Conservation (phyloP, 2,113 vertebrate species). For the Myotis davidii region DNA sequence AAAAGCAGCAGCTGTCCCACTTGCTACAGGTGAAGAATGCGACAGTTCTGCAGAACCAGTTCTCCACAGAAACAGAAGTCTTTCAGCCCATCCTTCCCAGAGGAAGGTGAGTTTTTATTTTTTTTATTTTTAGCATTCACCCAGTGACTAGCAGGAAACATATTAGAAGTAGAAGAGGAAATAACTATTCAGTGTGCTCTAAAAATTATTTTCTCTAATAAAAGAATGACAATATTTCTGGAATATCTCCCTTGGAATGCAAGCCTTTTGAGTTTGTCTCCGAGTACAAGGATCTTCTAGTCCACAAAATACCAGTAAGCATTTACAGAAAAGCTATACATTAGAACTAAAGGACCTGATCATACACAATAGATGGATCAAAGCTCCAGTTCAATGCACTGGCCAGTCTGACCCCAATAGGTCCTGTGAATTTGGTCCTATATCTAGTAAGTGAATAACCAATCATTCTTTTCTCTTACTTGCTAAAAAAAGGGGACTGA, state of each 20-base stretch:
- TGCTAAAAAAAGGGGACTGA: not conserved
- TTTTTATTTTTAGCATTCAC: not conserved
- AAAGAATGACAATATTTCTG: not conserved
- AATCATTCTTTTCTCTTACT: not conserved
- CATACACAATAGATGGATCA: not conserved
- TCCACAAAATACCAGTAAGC: not conserved
- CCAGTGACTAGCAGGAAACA: not conserved
- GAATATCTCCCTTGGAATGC: not conserved
- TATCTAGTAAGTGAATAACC: not conserved
- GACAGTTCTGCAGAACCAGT: not conserved
- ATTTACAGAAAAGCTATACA: not conserved
- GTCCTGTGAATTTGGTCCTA: not conserved
- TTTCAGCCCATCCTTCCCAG: not conserved
- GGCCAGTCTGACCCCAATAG: not conserved
- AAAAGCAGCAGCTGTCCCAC: not conserved
- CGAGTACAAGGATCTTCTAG: not conserved
- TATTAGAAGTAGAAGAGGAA: not conserved
- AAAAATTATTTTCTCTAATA: slow-evolving; percentile 29
- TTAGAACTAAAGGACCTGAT: not conserved
- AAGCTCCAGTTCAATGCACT: not conserved
- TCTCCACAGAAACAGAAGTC: not conserved
- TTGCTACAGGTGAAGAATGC: not conserved
- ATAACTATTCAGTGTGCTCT: not conserved
- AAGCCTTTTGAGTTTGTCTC: not conserved
- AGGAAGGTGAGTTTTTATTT: not conserved